Base-by-base conservation (phyloP, 1,140 invertebrate species). In the Camponotus floridanus region DNA sequence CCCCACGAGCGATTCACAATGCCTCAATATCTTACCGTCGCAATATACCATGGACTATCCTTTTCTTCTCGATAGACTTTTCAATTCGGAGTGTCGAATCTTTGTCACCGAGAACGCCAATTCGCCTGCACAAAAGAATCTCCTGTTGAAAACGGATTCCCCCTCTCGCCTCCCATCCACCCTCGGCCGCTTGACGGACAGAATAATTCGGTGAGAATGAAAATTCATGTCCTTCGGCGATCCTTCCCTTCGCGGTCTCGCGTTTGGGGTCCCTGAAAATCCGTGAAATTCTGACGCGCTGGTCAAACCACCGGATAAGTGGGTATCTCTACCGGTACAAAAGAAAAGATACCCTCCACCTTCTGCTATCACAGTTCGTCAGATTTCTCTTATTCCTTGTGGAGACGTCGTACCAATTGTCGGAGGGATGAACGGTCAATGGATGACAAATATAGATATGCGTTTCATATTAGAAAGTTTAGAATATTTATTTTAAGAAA, bases 161-260 rank as follows among this genome's bases (percentile, higher is more conserved):
- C 71, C 39, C 26, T 26, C n/a, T 59, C 48, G 55, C 55, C 18
- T 9, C 65, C 21, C 21, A 2, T 31, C 3, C 15, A 26, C 33
- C 68, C 80, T 64, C 83, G 57, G 31, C 26, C 67, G 45, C 73
- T 83, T 81, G 85, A 87, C 70, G 83, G 91, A 91, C 91, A 87
- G 91, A 91, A 92, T 92, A 92, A 91, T 92, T 91, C 86, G 78
- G 55, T 68, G 88, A 87, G 92, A 90, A 91, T 92, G 90, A 92
- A 92, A 92, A 91, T 92, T 91, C 90, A 90, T 91, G 85, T 88
- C 89, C 76, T 86, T 74, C 76, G 42, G 42, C 83, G 13, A 7
- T 42, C 21, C 48, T 45, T 36, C 65, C 45, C 45, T 64, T 55
- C 48, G 48, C 71, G 65, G 51, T 51, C 62, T 86, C 68, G 73